phyloP scores from a whole-genome alignment of 2,797 vertebrate species.

The Ceyx erithaca region DNA sequence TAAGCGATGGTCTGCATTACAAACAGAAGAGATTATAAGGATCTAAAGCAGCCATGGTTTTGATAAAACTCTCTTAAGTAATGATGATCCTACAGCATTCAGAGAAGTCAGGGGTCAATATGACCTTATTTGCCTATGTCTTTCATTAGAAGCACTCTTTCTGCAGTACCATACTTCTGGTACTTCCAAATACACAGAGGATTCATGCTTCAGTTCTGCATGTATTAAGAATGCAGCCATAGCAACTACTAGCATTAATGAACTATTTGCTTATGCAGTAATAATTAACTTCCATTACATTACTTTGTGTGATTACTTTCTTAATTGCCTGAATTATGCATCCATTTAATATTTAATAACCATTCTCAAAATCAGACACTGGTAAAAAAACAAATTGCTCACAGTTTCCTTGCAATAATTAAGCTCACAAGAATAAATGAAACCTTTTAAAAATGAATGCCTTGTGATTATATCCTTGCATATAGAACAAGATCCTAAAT shows the following conservation, averaged over 20 bases:
- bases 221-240: constrained; percentile 98
- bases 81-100: constrained; percentile 80
- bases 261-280: constrained; percentile 99
- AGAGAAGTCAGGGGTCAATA: constrained; percentile 81
- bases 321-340: constrained; percentile 99
- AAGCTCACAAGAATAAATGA: constrained; percentile 99
- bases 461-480: constrained; percentile 97
- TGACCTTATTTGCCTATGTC: constrained; percentile 79
- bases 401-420: constrained; percentile 99
- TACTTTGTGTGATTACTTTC: constrained; percentile 99
- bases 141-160: constrained; percentile 76
- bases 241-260: constrained; percentile 99
- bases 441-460: constrained; percentile 97
- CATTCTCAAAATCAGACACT: constrained; percentile 99
- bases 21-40: constrained; percentile 69
- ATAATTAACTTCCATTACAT: constrained; percentile 99
- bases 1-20: constrained; percentile 53
- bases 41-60: constrained; percentile 52
- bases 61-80: constrained; percentile 77
- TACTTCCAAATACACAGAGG: constrained; percentile 90
- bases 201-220: constrained; percentile 92
- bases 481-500: constrained; percentile 95
- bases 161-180: constrained; percentile 85
- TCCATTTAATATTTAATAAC: constrained; percentile 99
- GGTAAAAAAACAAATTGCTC: constrained; percentile 99